phyloP scores from a whole-genome alignment of 2,113 vertebrate species.

The Apeltes quadracus region DNA sequence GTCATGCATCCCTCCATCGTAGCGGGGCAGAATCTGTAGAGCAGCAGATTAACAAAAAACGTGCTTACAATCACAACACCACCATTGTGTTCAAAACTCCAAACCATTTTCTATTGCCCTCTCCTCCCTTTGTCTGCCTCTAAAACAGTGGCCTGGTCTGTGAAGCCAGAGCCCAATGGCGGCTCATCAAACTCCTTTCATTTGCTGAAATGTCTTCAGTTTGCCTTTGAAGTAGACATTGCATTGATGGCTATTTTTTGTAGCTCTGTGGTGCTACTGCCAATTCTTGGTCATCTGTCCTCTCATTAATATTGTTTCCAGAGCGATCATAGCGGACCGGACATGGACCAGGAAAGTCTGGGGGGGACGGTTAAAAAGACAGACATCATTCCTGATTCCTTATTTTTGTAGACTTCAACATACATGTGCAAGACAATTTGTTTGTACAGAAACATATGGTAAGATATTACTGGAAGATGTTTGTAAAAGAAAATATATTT shows the following conservation, averaged over 20 bases:
- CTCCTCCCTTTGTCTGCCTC: not conserved
- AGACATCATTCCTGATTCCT: not conserved
- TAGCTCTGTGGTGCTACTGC: not conserved
- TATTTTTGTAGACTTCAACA: not conserved
- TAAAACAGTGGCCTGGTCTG: not conserved
- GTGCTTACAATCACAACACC: constrained; percentile 26
- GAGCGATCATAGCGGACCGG: not conserved
- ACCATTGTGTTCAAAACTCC: constrained; percentile 2
- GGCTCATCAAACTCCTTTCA: constrained; percentile 34
- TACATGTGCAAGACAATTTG: not conserved
- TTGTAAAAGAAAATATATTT: not conserved
- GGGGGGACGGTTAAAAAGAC: not conserved
- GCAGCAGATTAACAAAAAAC: constrained; percentile 22
- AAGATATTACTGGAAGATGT: too few relatives aligned
- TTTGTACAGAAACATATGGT: too few relatives aligned
- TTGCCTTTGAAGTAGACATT: constrained; percentile 6
- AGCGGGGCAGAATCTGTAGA: not conserved
- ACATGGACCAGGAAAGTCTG: not conserved
- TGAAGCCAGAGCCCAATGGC: constrained; percentile 9
- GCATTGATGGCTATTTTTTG: not conserved
- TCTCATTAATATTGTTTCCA: constrained; percentile 9
- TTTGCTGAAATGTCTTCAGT: not conserved
- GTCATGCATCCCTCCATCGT: constrained; percentile 26
- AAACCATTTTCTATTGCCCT: not conserved
- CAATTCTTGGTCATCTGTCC: constrained; percentile 8